Evolutionary conservation across 2,888 invertebrate species (phyloP).

Genomic region (Tenodera sinensis): DNA sequence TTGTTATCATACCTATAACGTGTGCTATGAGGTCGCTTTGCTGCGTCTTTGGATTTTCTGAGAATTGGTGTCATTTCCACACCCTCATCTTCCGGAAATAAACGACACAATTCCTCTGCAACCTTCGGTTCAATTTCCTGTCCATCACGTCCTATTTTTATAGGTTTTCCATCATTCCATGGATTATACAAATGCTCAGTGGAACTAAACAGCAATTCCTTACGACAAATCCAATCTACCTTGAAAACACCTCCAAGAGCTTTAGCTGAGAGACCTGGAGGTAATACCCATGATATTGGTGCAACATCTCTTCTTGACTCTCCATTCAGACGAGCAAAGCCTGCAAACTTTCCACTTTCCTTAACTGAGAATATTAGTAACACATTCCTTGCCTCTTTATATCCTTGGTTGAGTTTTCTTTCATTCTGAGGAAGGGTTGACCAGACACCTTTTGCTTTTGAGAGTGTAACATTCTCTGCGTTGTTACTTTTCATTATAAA

Average conservation of each 20-base stretch:
- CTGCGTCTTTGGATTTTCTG: conserved; percentile 79
- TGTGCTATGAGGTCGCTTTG: conserved; percentile 51
- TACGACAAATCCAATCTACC: conserved; percentile 95
- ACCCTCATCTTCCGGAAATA: conserved; percentile 89
- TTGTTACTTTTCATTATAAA: conserved; percentile 98
- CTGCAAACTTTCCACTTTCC: conserved; percentile 93
- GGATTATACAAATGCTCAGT: conserved; percentile 92
- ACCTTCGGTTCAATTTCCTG: conserved; percentile 96
- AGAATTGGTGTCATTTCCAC: conserved; percentile 86
- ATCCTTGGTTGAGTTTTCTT: conserved; percentile 91
- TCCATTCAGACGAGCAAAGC: conserved; percentile 86
- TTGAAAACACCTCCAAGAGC: conserved; percentile 94
- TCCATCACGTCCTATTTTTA: conserved; percentile 98
- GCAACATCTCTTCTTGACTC: conserved; percentile 88
- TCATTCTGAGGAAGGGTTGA: conserved; percentile 97
- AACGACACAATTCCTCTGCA: conserved; percentile 87
- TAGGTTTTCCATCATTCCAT: conserved; percentile 98
- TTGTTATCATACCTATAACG: conserved; percentile 31
- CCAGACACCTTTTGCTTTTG: conserved; percentile 96
- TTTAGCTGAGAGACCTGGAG: conserved; percentile 87
- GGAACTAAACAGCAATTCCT: conserved; percentile 87
- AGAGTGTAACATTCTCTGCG: conserved; percentile 90
- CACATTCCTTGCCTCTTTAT: conserved; percentile 88
- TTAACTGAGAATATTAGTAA: conserved; percentile 95
- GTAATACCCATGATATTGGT: conserved; percentile 89